A percentile compares a stretch with the other conserved stretches of the same genome.
Evolutionary conservation across 2,797 vertebrate species (phyloP).

Genomic region (Bradypodion pumilum): DNA sequence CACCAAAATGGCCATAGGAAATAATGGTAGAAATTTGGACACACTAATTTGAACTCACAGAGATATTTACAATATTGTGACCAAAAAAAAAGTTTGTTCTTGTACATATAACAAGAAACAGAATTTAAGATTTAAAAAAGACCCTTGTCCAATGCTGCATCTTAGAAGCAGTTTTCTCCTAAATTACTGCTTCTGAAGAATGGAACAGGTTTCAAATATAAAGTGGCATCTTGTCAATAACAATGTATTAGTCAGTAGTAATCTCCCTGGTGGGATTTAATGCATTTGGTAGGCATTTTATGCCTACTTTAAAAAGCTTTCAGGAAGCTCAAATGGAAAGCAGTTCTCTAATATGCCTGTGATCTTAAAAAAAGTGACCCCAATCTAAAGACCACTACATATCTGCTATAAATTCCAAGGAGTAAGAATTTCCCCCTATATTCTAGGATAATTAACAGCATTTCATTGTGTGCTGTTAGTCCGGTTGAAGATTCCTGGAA

Average conservation of each 20-base stretch:
- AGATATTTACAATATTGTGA: neutral
- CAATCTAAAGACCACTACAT: neutral
- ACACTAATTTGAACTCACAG: neutral
- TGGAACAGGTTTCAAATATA: conserved; percentile 18
- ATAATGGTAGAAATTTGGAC: too few relatives aligned
- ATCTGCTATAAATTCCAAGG: neutral
- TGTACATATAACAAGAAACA: neutral
- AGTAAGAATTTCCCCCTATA: neutral
- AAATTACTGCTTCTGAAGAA: neutral
- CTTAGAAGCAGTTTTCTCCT: neutral
- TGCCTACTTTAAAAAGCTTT: neutral
- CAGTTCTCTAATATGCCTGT: neutral
- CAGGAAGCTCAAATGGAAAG: neutral
- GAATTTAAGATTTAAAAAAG: neutral
- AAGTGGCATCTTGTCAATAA: conserved; percentile 21
- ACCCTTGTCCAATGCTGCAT: neutral
- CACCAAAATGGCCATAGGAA: too few relatives aligned
- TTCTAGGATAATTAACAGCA: neutral
- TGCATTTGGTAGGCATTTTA: neutral
- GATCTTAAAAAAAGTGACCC: neutral
- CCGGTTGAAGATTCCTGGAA: neutral
- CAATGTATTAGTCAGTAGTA: conserved; percentile 9
- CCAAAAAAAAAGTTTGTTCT: neutral
- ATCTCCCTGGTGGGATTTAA: neutral
- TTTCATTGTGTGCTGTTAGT: neutral